These are phyloP conservation scores for Lemur catta DNA, from an alignment of 2,797 vertebrate species.

Conservation along the genomic window DNA sequence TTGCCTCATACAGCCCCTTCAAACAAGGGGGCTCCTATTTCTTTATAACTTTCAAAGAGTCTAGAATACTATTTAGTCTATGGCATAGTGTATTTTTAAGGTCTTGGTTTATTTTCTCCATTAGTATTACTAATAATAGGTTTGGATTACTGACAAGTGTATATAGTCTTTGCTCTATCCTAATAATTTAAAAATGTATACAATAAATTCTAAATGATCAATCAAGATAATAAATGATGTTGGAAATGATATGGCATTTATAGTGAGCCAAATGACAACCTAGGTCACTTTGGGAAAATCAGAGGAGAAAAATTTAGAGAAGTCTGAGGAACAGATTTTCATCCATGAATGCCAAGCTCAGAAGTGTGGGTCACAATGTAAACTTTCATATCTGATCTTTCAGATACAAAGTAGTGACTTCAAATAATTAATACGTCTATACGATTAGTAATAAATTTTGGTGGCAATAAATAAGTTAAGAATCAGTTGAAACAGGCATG, in stretches of 20 bases:
- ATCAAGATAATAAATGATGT: neutral
- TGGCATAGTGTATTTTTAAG: fast-evolving
- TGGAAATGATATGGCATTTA: neutral
- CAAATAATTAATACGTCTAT: neutral
- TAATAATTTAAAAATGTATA: neutral
- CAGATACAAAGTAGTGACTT: neutral
- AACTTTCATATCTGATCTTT: neutral
- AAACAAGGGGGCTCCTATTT: neutral
- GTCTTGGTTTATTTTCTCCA: neutral
- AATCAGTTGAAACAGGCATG: neutral
- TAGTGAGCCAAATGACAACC: neutral
- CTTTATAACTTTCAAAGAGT: fast-evolving
- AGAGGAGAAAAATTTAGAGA: neutral
- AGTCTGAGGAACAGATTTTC: neutral
- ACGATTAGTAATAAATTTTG: neutral
- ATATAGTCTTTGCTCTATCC: neutral
- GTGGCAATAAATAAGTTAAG: neutral
- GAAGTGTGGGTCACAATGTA: neutral
- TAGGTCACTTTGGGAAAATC: neutral
- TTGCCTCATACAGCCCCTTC: neutral
- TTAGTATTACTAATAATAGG: neutral
- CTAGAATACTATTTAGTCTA: neutral
- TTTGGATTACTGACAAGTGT: neutral
- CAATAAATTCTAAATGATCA: neutral
- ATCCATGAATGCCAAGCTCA: too few species aligned